A percentile compares a stretch with the other conserved stretches of the same genome.
Evolutionary conservation across 2,888 invertebrate genomes (phyloP).

Genomic region (Hetaerina titia): DNA sequence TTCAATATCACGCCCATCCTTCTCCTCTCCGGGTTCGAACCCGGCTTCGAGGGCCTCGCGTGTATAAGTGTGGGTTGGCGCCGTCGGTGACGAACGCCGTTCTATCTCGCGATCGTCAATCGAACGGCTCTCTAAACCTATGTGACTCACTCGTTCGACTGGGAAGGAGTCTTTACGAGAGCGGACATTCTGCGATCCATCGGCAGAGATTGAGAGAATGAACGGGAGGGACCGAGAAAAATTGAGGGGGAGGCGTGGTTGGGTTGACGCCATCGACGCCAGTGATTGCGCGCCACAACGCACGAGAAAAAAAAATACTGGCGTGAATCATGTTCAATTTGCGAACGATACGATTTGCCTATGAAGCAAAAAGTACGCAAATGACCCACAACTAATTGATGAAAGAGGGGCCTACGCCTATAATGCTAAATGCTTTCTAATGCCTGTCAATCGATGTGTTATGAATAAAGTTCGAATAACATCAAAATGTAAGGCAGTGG

Average conservation of each 20-base stretch:
- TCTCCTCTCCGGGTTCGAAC: conserved; percentile 43
- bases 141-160: conserved; percentile 24
- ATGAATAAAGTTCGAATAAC: no score
- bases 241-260: neutral
- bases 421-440: no score
- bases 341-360: neutral
- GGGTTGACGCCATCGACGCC: neutral
- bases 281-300: neutral
- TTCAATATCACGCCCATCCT: conserved; percentile 30
- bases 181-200: conserved; percentile 28
- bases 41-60: neutral
- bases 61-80: neutral
- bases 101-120: conserved; percentile 17
- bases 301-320: neutral
- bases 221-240: neutral
- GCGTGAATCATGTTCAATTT: neutral
- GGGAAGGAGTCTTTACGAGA: conserved; percentile 3
- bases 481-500: no score
- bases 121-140: conserved; percentile 22
- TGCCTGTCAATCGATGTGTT: no score
- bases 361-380: no score
- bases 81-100: neutral
- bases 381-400: no score
- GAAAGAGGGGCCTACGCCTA: no score
- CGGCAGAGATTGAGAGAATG: neutral